Evolutionary conservation across 2,888 invertebrate species (phyloP).

Genomic region (Napeogenes sylphis): DNA sequence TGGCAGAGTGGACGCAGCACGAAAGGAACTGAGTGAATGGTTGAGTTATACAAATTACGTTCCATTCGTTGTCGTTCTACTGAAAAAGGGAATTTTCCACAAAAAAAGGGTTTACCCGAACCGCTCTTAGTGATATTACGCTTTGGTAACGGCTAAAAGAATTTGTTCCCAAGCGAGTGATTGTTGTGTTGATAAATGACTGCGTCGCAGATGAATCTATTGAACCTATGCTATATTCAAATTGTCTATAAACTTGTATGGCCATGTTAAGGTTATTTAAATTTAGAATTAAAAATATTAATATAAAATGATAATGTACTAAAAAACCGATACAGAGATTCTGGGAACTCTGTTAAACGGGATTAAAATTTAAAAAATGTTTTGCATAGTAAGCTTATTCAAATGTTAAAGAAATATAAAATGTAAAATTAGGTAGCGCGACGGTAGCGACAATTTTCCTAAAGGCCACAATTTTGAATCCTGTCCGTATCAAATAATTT

Average conservation of each 20-base stretch:
- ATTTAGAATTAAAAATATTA: too few species aligned
- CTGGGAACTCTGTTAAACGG: too few species aligned
- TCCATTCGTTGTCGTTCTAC: constrained; percentile 50
- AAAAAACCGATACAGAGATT: too few species aligned
- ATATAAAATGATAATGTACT: too few species aligned
- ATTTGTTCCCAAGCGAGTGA: constrained; percentile 40
- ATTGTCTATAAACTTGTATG: too few species aligned
- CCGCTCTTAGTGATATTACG: constrained; percentile 52
- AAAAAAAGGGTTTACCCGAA: constrained; percentile 50
- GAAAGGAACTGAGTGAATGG: constrained; percentile 33
- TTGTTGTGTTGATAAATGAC: constrained; percentile 56
- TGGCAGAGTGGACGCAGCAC: constrained; percentile 32
- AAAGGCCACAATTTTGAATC: background rate
- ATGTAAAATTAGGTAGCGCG: too few species aligned
- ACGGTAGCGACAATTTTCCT: too few species aligned
- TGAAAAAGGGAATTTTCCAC: constrained; percentile 56
- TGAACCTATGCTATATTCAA: constrained; percentile 6
- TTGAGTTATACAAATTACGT: constrained; percentile 57
- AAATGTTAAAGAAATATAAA: too few species aligned
- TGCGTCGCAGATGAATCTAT: constrained; percentile 31
- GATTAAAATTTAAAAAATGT: too few species aligned
- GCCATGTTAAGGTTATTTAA: too few species aligned
- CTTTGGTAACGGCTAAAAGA: constrained; percentile 43
- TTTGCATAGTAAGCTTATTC: too few species aligned
- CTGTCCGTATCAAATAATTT: too few species aligned